These are phyloP conservation scores for Amblyopsis hoosieri DNA, from an alignment of 2,797 vertebrate species.

Conservation along the genomic window DNA sequence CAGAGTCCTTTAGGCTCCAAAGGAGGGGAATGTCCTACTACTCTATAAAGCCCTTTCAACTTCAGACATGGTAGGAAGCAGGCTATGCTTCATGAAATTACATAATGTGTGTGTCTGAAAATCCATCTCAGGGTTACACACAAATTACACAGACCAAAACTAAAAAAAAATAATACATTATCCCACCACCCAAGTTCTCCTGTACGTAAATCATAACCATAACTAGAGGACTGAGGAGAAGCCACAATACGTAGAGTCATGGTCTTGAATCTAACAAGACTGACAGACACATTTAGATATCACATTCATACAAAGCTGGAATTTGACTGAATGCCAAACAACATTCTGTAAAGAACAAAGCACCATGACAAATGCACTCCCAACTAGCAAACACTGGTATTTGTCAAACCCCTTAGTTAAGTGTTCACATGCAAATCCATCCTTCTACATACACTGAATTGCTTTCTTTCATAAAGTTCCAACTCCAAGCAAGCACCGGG, in stretches of 20 bases:
- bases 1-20: not conserved
- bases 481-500: not conserved
- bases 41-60: conserved; percentile 3
- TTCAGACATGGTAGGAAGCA: not conserved
- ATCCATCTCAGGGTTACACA: too few species aligned
- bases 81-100: conserved; percentile 11
- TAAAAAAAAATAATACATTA: too few species aligned
- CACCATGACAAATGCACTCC: not conserved
- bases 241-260: conserved; percentile 26
- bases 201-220: conserved; percentile 32
- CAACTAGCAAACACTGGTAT: not conserved
- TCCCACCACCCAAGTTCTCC: not conserved
- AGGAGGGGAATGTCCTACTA: conserved; percentile 1
- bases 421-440: not conserved
- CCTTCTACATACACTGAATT: not conserved
- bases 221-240: conserved; percentile 38
- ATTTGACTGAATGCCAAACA: not conserved
- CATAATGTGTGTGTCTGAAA: too few species aligned
- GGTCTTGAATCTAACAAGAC: conserved; percentile 17
- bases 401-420: too few species aligned
- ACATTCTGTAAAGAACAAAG: not conserved
- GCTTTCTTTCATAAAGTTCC: not conserved
- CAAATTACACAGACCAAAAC: too few species aligned
- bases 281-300: not conserved
- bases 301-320: not conserved